Base-by-base conservation (phyloP, 2,797 vertebrate genomes). In the Mycteria americana region DNA sequence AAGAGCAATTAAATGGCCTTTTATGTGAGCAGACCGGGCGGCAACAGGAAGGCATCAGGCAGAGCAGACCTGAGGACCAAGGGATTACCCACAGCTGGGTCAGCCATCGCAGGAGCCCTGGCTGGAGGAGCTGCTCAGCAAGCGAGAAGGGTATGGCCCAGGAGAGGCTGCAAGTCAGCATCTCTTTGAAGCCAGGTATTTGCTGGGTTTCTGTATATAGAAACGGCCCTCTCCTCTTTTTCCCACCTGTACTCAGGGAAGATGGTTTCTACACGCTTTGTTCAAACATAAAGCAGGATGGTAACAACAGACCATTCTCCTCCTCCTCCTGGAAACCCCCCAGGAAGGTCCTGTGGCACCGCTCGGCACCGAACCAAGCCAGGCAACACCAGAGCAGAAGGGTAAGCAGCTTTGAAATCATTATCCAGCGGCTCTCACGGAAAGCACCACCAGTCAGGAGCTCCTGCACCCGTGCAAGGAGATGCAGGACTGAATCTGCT, bases 401-500 rank as follows among this genome's bases (percentile, higher is more conserved):
- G 15, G 22, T 25, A 30, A 28, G 6, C 2, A 64, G 37, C 37
- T 72, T 39, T 56, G 35, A 72, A 68, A 76, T 53, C 19, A 18
- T 67, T 45, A 57, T 41, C 37, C 51, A 30, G 18, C 33, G 51
- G 25, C 14, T 19, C 35, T 15, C 37, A 25, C 9, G 41, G 64
- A 78, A 73, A 88, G 37, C 41, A 73, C 6, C 13, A 30, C 5
- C 50, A 39, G 18, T 18, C 37, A 70, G 54, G 33, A 89, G 18
- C 21, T 60, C 43, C 69, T 62, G 28, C 1, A 0, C 6, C 13
- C 0, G 0, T 39, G 33, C 0, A 0, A 81, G 45, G 17, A 60
- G 18, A 17, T 30, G 30, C 43, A 82, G 70, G 70, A 48, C 30
- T 78, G 35, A 72, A 75, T 7, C 9, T n/a, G 5, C n/a, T 85